Evolutionary conservation across 2,888 invertebrate species (phyloP).

Genomic region (Rhynchonema sp.): DNA sequence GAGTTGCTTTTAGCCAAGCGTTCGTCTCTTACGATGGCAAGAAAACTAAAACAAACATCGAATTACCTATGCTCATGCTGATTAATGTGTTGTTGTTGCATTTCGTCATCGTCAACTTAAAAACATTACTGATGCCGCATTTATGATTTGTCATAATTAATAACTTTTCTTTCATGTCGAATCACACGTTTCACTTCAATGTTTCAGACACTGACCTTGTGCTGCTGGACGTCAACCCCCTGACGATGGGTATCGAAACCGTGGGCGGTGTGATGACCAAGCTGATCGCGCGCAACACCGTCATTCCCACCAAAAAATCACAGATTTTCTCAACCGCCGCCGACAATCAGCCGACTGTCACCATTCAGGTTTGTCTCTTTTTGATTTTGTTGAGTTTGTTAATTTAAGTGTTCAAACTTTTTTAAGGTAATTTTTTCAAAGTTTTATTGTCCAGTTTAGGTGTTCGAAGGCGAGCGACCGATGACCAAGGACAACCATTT

Average conservation of each 20-base stretch:
- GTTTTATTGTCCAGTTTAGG: slow-evolving; percentile 29
- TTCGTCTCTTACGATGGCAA: too few species aligned
- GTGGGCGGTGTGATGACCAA: slow-evolving; percentile 99
- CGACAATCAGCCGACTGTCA: slow-evolving; percentile 96
- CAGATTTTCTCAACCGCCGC: slow-evolving; percentile 98
- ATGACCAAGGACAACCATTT: slow-evolving; percentile 99
- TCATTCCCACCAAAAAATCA: slow-evolving; percentile 95
- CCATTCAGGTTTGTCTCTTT: slow-evolving; percentile 50
- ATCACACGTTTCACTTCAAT: too few species aligned
- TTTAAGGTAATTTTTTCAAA: not conserved
- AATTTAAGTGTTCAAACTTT: not conserved
- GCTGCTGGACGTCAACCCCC: slow-evolving; percentile 86
- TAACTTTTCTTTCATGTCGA: too few species aligned
- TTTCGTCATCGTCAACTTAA: too few species aligned
- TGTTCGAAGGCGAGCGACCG: slow-evolving; percentile 94
- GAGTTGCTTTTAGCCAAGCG: too few species aligned
- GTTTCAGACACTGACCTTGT: slow-evolving; percentile 49
- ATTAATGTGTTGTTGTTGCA: too few species aligned
- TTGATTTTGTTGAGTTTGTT: not conserved
- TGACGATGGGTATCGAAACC: slow-evolving; percentile 98
- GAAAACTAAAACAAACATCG: too few species aligned
- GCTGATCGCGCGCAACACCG: slow-evolving; percentile 86
- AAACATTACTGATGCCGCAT: too few species aligned
- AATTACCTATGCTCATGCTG: too few species aligned
- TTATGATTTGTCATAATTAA: too few species aligned